A percentile compares a stretch with the other conserved stretches of the same genome.
phyloP scores from a whole-genome alignment of 2,888 invertebrate genomes.

The Stenchaetothrips biformis region DNA sequence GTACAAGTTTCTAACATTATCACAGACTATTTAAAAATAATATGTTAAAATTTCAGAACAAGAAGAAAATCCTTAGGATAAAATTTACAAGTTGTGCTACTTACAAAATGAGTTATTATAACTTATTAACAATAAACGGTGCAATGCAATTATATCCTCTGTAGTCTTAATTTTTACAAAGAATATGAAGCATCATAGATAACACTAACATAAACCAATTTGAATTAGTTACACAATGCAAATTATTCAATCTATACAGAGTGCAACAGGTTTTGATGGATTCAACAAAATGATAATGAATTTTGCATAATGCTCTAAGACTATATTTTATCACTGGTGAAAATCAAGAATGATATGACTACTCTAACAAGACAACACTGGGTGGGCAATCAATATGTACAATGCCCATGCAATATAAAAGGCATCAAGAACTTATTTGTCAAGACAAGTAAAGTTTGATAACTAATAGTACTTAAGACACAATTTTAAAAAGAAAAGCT shows the following conservation, averaged over 20 bases:
- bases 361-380: slow-evolving; percentile 12
- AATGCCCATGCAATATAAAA: neutral
- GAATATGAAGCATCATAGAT: slow-evolving; percentile 5
- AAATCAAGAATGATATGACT: neutral
- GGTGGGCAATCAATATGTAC: slow-evolving; percentile 7
- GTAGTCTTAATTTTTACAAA: slow-evolving; percentile 4
- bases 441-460: no score
- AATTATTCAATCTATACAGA: neutral
- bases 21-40: slow-evolving; percentile 25
- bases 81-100: neutral
- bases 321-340: slow-evolving; percentile 19
- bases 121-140: slow-evolving; percentile 11
- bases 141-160: slow-evolving; percentile 8
- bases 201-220: slow-evolving; percentile 4
- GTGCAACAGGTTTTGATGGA: neutral
- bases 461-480: no score
- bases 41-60: slow-evolving; percentile 18
- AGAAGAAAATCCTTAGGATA: slow-evolving; percentile 6
- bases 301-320: neutral
- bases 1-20: slow-evolving; percentile 24
- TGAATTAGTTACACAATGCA: neutral
- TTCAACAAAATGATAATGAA: neutral
- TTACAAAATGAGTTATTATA: slow-evolving; percentile 4
- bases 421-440: neutral
- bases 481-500: neutral